Evolutionary conservation across 2,797 vertebrate species (phyloP), one percentile per base, ranked within the genome.

Genomic region (Sebastes elongatus): DNA sequence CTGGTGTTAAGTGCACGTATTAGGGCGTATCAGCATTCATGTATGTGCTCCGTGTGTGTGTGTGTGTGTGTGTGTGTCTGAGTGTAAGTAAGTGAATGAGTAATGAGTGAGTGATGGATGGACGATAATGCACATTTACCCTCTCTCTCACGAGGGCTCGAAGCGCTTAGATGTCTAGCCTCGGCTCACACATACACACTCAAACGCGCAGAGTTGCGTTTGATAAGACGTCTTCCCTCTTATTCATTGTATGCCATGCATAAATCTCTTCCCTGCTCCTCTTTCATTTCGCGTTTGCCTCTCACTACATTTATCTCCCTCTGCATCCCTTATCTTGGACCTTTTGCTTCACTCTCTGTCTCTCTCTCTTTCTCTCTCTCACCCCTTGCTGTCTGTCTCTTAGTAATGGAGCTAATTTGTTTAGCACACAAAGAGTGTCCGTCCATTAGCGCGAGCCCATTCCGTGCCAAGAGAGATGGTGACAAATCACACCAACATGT

Each of bases 331-430:
- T 84, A 77, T 89, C 80, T 46, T n/a, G 1, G 63, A 81, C 77
- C 70, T 70, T 60, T 60, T 76, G 7, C 23, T 52, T 74, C 30
- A 13, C 68, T 66, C 38, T 28, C 49, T 68, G 33, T 60, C 61
- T 53, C 22, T 7, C 89, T 62, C 60, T 87, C 88, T 60, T 42
- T 53, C 22, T 25, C 89, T 87, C 89, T 87, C 89, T 76, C 38
- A 42, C 38, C 86, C 87, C 84, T 85, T 66, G 87, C 89, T 91
- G 88, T 86, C 89, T 93, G 91, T 89, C 92, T 93, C 89, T 89
- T 88, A 59, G 91, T 96, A 96, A 96, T 96, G 94, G 90, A 91
- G 88, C 92, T 96, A 95, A 96, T 96, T 96, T 95, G 95, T 95
- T 96, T 96, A 96, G 95, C 89, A 91, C 92, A 90, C 93, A 84